Conservation (phyloP, 2,113 vertebrate species). For the Acrocephalus kingi region DNA sequence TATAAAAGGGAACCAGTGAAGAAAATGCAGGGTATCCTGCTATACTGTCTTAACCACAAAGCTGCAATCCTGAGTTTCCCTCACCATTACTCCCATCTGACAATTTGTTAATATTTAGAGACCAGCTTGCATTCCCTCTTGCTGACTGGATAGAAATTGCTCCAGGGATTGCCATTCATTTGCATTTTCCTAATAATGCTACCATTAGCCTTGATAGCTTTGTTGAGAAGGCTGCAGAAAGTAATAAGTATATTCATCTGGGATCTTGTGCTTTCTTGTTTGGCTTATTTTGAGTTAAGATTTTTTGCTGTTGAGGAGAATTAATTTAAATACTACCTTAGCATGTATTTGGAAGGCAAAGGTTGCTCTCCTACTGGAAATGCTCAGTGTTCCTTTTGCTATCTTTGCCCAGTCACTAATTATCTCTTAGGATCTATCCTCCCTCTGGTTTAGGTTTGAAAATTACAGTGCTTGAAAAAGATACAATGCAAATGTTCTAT, state of each 20-base stretch:
- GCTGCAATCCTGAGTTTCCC: not conserved
- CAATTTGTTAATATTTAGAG: slow-evolving; percentile 54
- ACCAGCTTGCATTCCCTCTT: slow-evolving; percentile 1
- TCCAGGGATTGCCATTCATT: slow-evolving; percentile 60
- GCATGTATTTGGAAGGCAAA: not conserved
- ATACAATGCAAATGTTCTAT: not conserved
- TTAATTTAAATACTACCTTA: slow-evolving; percentile 29
- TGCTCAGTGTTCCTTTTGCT: not conserved
- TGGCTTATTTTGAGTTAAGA: slow-evolving; percentile 34
- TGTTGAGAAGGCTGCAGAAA: slow-evolving; percentile 54
- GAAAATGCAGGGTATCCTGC: not conserved
- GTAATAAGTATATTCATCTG: slow-evolving; percentile 40
- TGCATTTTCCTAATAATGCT: slow-evolving; percentile 59
- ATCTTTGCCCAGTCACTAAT: not conserved
- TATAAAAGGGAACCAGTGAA: not conserved
- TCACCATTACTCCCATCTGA: slow-evolving; percentile 19
- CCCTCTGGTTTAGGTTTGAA: not conserved
- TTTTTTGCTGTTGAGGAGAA: slow-evolving; percentile 29
- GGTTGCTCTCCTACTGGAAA: not conserved
- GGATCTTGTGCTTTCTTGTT: slow-evolving; percentile 28
- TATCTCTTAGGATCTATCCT: not conserved
- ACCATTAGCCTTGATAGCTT: slow-evolving; percentile 67
- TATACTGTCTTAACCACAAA: not conserved
- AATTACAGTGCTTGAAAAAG: not conserved
- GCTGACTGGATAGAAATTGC: slow-evolving; percentile 34